Evolutionary conservation across 2,888 invertebrate genomes (phyloP).

Genomic region (Sthenelais limicola): DNA sequence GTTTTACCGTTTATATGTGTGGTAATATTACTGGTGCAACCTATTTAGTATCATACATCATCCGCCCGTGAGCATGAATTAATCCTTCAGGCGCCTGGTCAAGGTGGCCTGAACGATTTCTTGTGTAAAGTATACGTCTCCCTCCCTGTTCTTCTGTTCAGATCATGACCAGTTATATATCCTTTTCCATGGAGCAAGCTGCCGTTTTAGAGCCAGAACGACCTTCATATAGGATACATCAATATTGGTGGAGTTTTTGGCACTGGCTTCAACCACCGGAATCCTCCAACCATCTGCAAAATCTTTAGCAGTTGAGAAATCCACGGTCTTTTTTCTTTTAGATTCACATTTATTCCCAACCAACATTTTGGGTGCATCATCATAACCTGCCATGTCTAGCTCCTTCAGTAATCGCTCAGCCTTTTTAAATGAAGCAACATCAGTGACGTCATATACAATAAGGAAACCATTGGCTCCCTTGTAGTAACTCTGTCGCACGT

Average conservation of each 20-base stretch:
- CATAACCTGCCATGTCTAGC: constrained; percentile 32
- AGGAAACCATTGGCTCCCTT: constrained; percentile 50
- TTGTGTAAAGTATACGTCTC: no score
- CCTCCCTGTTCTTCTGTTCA: no score
- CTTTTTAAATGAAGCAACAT: constrained; percentile 38
- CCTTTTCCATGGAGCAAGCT: constrained; percentile 49
- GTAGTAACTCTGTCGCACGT: constrained; percentile 47
- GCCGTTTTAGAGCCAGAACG: constrained; percentile 46
- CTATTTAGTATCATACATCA: no score
- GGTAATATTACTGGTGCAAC: no score
- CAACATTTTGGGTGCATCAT: constrained; percentile 46
- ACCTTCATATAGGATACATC: constrained; percentile 44
- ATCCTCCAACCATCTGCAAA: constrained; percentile 51
- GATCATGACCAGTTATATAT: constrained; percentile 48
- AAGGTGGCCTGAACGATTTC: no score
- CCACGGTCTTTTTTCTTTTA: constrained; percentile 35
- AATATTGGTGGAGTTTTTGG: constrained; percentile 41
- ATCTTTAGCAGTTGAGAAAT: constrained; percentile 32
- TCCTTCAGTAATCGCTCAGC: constrained; percentile 47
- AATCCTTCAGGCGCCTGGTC: no score
- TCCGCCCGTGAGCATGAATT: no score
- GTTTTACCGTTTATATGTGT: no score
- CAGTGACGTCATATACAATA: constrained; percentile 48
- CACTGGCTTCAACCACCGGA: constrained; percentile 45
- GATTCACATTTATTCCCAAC: constrained; percentile 49